Conservation (phyloP, 2,888 invertebrate genomes). For the Plebejus anna region DNA sequence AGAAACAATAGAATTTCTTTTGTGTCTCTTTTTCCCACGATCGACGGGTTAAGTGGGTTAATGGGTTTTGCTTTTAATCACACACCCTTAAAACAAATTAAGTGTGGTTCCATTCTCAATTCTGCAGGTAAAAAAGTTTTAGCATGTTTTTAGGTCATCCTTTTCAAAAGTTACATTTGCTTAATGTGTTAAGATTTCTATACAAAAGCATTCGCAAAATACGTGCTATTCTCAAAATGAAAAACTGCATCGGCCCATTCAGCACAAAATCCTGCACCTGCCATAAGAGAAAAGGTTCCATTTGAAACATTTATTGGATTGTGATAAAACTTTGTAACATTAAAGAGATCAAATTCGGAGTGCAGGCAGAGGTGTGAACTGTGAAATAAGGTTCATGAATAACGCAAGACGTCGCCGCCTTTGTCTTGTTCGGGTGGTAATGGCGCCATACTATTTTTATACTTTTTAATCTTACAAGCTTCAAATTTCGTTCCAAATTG, state of each 20-base stretch:
- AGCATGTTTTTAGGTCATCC: not conserved
- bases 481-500: constrained; percentile 1
- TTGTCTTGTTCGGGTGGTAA: constrained; percentile 55
- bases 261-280: constrained; percentile 4
- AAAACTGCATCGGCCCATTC: not conserved
- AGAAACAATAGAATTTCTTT: too few relatives aligned
- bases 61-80: too few relatives aligned
- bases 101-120: not conserved
- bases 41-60: too few relatives aligned
- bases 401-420: constrained; percentile 61
- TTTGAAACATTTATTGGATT: constrained; percentile 34
- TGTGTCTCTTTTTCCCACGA: too few relatives aligned
- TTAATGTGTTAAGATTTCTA: not conserved
- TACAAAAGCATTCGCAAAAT: not conserved
- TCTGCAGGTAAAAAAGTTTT: not conserved
- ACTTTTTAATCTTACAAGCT: constrained; percentile 31
- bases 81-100: not conserved
- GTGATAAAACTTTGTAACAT: constrained; percentile 55
- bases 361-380: constrained; percentile 58
- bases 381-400: constrained; percentile 58
- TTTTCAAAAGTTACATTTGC: not conserved
- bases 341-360: constrained; percentile 60
- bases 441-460: constrained; percentile 48
- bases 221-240: not conserved
- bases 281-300: constrained; percentile 15